Evolutionary conservation across 2,888 invertebrate genomes (phyloP), one percentile per base, ranked within the genome.

Genomic region (Dolomedes plantarius): DNA sequence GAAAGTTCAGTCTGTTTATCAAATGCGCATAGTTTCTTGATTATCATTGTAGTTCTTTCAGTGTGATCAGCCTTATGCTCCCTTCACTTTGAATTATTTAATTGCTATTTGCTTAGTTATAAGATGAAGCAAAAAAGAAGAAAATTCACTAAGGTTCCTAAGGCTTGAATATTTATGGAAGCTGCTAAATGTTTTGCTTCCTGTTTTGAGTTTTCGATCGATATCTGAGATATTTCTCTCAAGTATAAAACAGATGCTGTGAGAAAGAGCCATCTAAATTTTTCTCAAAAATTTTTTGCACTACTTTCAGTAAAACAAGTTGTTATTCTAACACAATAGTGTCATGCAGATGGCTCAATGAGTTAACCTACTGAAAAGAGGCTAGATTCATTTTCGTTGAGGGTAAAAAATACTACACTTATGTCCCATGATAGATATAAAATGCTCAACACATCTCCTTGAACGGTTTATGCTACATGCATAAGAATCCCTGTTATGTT

Each of bases 401-500:
- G 67, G 73, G 72, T 77, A 83, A 83, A 83, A 83, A 83, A 83
- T 77, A 65, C 83, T 83, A 83, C 77, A 69, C 64, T 81, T 81
- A 76, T 65, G 76, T 82, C 36, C 76, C 76, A 76, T 82, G 75
- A 72, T 76, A 39, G 39, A 74, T 82, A 83, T 77, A 83, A 83
- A 83, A 83, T 72, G 81, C 69, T 77, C 72, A 62, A 36, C 62
- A 68, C 62, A 62, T 41, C 29, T 32, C 56, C 62, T 74, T 29
- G 46, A 67, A 32, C 19, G 32, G 36, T 36, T 39, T 74, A 68
- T 82, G 74, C 75, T 82, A 64, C 56, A 67, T 41, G 67, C 72
- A 67, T 67, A 31, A 67, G 67, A n/a, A 32, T 36, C 67, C 31
- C 36, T 67, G 67, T 71, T 75, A 74, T 73, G 64, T 69, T 69